phyloP scores from a whole-genome alignment of 2,888 invertebrate species.

The Watsonalla binaria region DNA sequence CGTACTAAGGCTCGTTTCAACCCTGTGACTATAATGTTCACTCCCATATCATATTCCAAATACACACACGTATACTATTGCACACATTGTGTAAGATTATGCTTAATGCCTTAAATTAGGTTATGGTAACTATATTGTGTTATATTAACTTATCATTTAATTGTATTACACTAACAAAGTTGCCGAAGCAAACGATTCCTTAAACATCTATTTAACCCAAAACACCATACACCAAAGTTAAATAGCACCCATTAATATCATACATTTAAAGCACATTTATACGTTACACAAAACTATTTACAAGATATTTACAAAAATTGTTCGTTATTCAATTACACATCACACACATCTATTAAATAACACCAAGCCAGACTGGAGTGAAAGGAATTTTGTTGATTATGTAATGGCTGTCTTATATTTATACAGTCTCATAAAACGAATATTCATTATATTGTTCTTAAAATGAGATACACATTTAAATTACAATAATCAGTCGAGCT shows the following conservation, averaged over 20 bases:
- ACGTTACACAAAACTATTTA: conserved; percentile 52
- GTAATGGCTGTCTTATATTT: conserved; percentile 65
- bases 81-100: conserved; percentile 67
- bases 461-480: conserved; percentile 60
- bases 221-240: conserved; percentile 69
- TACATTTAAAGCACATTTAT: conserved; percentile 68
- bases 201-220: conserved; percentile 34
- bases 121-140: conserved; percentile 64
- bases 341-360: conserved; percentile 21
- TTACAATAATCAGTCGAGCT: conserved; percentile 65
- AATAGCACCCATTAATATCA: conserved; percentile 76
- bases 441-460: conserved; percentile 65
- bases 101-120: conserved; percentile 52
- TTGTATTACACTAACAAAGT: conserved; percentile 36
- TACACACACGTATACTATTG: conserved; percentile 62
- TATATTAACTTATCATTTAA: conserved; percentile 37
- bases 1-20: conserved; percentile 51
- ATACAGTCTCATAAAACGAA: conserved; percentile 67
- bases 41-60: conserved; percentile 27
- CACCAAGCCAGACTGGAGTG: conserved; percentile 13
- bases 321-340: conserved; percentile 33
- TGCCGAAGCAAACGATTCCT: conserved; percentile 34
- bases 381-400: conserved; percentile 28
- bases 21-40: conserved; percentile 51
- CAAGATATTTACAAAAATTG: conserved; percentile 54